Conservation (phyloP, 2,888 invertebrate genomes). For the Amiota mariae region DNA sequence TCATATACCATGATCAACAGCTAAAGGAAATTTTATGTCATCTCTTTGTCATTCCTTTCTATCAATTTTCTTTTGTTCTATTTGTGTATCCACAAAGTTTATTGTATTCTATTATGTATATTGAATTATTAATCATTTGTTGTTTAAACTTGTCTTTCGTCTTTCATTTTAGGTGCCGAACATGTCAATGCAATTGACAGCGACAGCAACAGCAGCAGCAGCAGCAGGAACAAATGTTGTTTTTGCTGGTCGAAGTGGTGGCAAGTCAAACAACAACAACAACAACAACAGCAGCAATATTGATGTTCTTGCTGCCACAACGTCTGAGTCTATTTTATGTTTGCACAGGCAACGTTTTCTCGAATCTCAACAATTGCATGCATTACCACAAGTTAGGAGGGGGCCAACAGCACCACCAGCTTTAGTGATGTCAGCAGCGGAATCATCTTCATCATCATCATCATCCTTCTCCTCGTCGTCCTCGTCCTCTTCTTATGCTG, state of each 20-base stretch:
- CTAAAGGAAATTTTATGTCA: too few relatives aligned
- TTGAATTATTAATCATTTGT: slow-evolving; percentile 20
- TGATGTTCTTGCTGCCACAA: slow-evolving; percentile 47
- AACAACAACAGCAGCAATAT: slow-evolving; percentile 41
- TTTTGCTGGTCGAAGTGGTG: slow-evolving; percentile 13
- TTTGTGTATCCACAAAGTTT: too few relatives aligned
- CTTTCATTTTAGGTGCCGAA: slow-evolving; percentile 71
- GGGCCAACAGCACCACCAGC: slow-evolving; percentile 41
- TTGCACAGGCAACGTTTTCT: slow-evolving; percentile 70
- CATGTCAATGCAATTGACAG: slow-evolving; percentile 51
- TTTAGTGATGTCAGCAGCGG: slow-evolving; percentile 37
- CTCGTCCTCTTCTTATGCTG: slow-evolving; percentile 14
- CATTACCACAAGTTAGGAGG: slow-evolving; percentile 49
- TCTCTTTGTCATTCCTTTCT: too few relatives aligned
- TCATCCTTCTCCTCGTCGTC: slow-evolving; percentile 35
- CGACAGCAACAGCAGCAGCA: slow-evolving; percentile 37
- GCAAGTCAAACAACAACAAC: slow-evolving; percentile 17
- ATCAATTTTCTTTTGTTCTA: too few relatives aligned
- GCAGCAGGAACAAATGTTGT: slow-evolving; percentile 39
- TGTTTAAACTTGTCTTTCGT: slow-evolving; percentile 8
- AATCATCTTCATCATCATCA: slow-evolving; percentile 38
- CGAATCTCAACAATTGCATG: slow-evolving; percentile 64
- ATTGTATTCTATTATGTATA: not conserved
- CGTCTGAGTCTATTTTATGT: slow-evolving; percentile 51
- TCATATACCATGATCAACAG: too few relatives aligned